These are phyloP conservation scores for Sialia sialis DNA, from an alignment of 2,113 vertebrate species.

Conservation along the genomic window DNA sequence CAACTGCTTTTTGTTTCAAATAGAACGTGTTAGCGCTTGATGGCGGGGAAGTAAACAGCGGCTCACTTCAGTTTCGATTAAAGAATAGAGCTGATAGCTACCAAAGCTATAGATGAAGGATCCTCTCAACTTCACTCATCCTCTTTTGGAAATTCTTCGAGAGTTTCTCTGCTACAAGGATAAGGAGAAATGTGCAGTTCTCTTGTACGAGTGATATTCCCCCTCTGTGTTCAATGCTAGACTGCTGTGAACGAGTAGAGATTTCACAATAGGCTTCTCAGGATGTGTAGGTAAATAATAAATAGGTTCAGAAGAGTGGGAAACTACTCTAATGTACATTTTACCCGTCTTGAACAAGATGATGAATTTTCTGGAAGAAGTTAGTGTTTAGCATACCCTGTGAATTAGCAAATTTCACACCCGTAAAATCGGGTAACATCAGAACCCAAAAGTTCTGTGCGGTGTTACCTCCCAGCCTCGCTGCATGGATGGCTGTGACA, in stretches of 20 bases:
- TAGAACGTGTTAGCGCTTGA: not conserved
- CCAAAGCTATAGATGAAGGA: not conserved
- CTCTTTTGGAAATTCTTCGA: slow-evolving; percentile 43
- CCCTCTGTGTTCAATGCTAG: not conserved
- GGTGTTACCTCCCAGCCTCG: not conserved
- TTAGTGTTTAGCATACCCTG: not conserved
- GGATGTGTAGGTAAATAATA: not conserved
- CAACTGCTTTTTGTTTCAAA: slow-evolving; percentile 53
- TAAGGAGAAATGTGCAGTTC: not conserved
- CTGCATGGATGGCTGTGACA: not conserved
- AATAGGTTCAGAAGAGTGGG: not conserved
- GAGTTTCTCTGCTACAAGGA: slow-evolving; percentile 42
- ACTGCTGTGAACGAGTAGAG: not conserved
- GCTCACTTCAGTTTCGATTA: slow-evolving; percentile 51
- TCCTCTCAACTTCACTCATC: slow-evolving; percentile 61
- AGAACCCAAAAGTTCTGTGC: not conserved
- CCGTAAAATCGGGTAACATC: not conserved
- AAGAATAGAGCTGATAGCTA: slow-evolving; percentile 23
- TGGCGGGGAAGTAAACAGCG: slow-evolving; percentile 35
- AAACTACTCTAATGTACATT: not conserved
- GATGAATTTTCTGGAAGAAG: not conserved
- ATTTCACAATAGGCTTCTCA: not conserved
- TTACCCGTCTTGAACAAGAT: not conserved
- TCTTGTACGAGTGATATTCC: not conserved
- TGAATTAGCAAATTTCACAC: not conserved